Evolutionary conservation across 2,888 invertebrate genomes (phyloP), one percentile per base, ranked within the genome.

Genomic region (Ecliptopera silaceata): DNA sequence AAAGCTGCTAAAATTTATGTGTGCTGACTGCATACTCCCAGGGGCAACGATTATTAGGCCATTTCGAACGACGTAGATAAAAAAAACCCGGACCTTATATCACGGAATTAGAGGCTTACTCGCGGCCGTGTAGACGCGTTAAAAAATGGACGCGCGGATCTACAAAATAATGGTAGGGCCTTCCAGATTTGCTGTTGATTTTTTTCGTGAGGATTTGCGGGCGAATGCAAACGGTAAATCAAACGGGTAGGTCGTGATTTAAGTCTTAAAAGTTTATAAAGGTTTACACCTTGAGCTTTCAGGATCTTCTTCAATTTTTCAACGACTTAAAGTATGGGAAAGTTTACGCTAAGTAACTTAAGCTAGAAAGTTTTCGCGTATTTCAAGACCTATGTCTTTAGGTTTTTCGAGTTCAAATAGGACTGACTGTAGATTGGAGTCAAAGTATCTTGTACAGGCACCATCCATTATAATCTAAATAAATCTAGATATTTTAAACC

Each of bases 51-150:
- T 66, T n/a, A n/a, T n/a, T 66, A 65, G 60, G 48, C 55, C 57
- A 54, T 58, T 56, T 59, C 59, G 52, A 67, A 61, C 53, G 58
- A 59, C 65, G 59, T 65, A 66, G 71, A 72, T 72, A 71, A 75
- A 73, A 75, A 73, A 70, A 72, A 68, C 71, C 67, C 69, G 60
- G 55, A 65, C 77, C 74, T 75, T 76, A 75, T 75, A 77, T 78
- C 78, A 75, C 57, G 70, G 79, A 63, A 72, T 75, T 75, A 75
- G 67, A 46, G 63, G 71, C 68, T 75, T 67, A 70, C 43, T 45
- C 55, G 46, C 55, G 54, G 67, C 62, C 68, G 59, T 61, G 59
- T 59, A 61, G 61, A 57, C 42, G 62, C 59, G 62, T 61, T 64
- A 64, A 63, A 66, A 66, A 64, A 52, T 64, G 64, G 46, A 56